Evolutionary conservation across 2,888 invertebrate species (phyloP), one percentile per base, ranked within the genome.

Genomic region (Drosophila mayaguana): DNA sequence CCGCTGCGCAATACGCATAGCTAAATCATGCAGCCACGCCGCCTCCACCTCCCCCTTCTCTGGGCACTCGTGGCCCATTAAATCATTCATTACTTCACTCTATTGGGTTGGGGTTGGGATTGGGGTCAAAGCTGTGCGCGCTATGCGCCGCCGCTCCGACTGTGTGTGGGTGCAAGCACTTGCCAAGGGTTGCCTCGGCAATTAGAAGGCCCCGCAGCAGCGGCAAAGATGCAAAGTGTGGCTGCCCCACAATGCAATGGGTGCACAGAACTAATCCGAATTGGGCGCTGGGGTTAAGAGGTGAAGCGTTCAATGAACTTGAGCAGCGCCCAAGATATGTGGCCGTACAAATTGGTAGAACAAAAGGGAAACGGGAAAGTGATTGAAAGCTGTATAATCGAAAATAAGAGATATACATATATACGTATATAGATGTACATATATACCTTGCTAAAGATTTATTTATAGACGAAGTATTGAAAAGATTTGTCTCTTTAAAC

Each of bases 111-210:
- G 16, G 51, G 36, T 34, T 61, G 56, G 45, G 48, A 61, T 77
- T 80, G 83, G 64, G 80, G 83, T 82, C 80, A 80, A 67, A 80
- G 70, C 83, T 68, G 69, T 72, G 18, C 28, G 2, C 46, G 9
- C 22, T 25, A 25, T n/a, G 20, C 32, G 32, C 18, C 14, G 20
- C 18, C 20, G 43, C 22, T 3, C 7, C 36, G 36, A 14, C 16
- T 6, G 14, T 53, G 54, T 62, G 51, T 72, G 67, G 64, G 55
- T 60, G 53, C 61, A 54, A 61, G 57, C 59, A 75, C 62, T 59
- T 63, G 66, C 46, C 61, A 50, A 63, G 61, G 63, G 74, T 42
- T 78, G 78, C 57, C 57, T 75, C 72, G 60, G 54, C 62, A 80
- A 80, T 80, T 73, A 63, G 56, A 67, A 61, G 62, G n/a, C 46